These are phyloP conservation scores for Coelinius sp. DNA, from an alignment of 2,888 invertebrate species.

Conservation along the genomic window DNA sequence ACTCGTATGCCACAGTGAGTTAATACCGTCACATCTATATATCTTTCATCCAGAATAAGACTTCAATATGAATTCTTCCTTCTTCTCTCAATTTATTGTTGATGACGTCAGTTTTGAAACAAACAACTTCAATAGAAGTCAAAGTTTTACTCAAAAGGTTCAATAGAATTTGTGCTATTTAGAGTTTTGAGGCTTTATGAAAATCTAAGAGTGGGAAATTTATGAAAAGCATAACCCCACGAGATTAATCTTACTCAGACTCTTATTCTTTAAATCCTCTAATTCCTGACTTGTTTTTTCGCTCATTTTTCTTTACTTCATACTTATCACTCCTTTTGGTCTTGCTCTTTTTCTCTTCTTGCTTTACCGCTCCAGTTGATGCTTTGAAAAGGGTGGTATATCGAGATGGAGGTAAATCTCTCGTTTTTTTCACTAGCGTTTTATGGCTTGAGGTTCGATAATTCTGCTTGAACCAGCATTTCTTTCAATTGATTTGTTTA, in stretches of 20 bases:
- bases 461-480: background rate
- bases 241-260: background rate
- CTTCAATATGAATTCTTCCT: too few relatives aligned
- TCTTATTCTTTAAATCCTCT: background rate
- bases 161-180: too few relatives aligned
- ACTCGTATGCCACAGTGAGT: conserved; percentile 4
- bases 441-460: background rate
- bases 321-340: background rate
- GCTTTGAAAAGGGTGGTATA: background rate
- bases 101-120: too few relatives aligned
- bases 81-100: too few relatives aligned
- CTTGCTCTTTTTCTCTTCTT: background rate
- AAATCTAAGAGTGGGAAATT: conserved; percentile 49
- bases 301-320: background rate
- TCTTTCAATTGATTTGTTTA: background rate
- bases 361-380: background rate
- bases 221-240: conserved; percentile 20
- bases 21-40: conserved; percentile 4
- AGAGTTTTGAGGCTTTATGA: conserved; percentile 51
- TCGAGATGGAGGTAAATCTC: background rate
- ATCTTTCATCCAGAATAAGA: conserved; percentile 27
- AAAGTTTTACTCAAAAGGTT: too few relatives aligned
- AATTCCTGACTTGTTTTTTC: background rate
- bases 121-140: too few relatives aligned
- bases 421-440: background rate